Conservation (phyloP, 2,888 invertebrate species). For the Cephus nigrinus region DNA sequence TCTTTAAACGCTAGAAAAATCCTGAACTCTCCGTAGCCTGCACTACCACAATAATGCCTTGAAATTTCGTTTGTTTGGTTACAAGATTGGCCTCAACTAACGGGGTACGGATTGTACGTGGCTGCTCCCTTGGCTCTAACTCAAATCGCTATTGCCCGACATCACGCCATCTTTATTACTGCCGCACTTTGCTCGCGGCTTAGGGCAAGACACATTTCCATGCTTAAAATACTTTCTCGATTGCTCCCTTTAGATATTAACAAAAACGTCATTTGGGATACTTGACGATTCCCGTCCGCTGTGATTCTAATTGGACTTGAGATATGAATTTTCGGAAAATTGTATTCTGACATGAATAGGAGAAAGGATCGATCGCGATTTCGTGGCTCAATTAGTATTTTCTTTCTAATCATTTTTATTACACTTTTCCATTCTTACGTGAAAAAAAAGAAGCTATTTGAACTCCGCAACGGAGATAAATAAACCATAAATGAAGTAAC, state of each 20-base stretch:
- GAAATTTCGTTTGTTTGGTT: slow-evolving; percentile 39
- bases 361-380: neutral
- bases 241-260: neutral
- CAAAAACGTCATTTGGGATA: neutral
- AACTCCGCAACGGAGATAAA: neutral
- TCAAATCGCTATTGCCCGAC: slow-evolving; percentile 41
- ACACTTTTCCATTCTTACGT: neutral
- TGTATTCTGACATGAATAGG: neutral
- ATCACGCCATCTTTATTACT: slow-evolving; percentile 45
- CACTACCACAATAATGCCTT: slow-evolving; percentile 43
- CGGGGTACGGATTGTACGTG: slow-evolving; percentile 35
- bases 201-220: neutral
- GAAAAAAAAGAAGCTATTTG: no score
- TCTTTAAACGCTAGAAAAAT: neutral
- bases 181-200: neutral
- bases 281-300: neutral
- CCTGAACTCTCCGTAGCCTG: slow-evolving; percentile 11
- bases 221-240: neutral
- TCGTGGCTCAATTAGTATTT: neutral
- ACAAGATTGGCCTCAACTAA: slow-evolving; percentile 36
- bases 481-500: neutral
- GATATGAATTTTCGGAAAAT: neutral
- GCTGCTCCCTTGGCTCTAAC: slow-evolving; percentile 36
- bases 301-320: neutral
- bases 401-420: neutral